phyloP scores from a whole-genome alignment of 2,797 vertebrate genomes.

The Melanotaenia parkinsoni region DNA sequence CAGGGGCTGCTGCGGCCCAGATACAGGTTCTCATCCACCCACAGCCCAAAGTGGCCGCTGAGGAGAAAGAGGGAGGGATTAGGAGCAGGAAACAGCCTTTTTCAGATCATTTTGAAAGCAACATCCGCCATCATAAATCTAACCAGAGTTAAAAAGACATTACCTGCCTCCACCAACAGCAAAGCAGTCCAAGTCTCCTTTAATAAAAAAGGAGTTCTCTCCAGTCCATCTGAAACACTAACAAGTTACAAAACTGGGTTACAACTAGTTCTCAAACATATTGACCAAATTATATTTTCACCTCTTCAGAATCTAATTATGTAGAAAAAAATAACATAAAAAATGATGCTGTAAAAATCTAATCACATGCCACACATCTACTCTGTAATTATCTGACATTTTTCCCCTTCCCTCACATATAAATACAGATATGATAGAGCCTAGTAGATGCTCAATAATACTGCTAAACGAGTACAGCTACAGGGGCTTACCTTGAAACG shows the following conservation, averaged over 20 bases:
- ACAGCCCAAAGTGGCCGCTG: conserved; percentile 87
- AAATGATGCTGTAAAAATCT: background rate
- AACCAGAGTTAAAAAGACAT: background rate
- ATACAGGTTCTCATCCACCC: conserved; percentile 86
- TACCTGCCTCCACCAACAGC: conserved; percentile 87
- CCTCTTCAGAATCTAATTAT: background rate
- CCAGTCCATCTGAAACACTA: conserved; percentile 87
- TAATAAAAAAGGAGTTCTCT: conserved; percentile 88
- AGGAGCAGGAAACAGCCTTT: background rate
- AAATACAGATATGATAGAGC: background rate
- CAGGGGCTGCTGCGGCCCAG: conserved; percentile 85
- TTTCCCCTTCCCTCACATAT: background rate
- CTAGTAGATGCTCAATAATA: background rate
- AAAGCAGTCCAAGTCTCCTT: conserved; percentile 87
- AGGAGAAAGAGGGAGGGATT: background rate
- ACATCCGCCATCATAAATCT: background rate
- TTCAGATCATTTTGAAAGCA: conserved; percentile 1
- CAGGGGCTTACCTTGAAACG: conserved; percentile 80
- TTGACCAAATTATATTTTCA: background rate
- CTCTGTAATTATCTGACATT: no score
- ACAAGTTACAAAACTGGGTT: background rate
- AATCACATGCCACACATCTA: background rate
- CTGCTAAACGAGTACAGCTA: background rate
- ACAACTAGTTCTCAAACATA: background rate
- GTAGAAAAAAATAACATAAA: background rate